Conservation (phyloP, 2,113 vertebrate species). For the Chauna torquata region DNA sequence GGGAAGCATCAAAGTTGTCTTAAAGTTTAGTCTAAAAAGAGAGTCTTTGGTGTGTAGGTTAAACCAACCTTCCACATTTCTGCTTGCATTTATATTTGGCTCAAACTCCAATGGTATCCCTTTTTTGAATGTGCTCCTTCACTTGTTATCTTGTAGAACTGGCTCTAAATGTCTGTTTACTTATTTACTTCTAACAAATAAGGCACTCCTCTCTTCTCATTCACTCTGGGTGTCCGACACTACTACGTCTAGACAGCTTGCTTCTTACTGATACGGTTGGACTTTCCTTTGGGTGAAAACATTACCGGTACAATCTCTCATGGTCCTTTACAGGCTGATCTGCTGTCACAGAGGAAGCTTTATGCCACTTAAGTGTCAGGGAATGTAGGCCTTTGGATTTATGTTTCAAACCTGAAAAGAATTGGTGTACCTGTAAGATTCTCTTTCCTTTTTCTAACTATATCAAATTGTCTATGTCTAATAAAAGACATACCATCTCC, state of each 20-base stretch:
- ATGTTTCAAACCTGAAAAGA: neutral
- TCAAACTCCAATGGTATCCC: neutral
- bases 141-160: neutral
- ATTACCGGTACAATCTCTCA: neutral
- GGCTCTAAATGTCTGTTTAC: neutral
- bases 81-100: neutral
- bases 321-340: neutral
- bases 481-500: neutral
- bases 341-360: neutral
- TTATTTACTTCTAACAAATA: neutral
- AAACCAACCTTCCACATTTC: neutral
- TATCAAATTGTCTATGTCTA: neutral
- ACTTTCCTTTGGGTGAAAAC: neutral
- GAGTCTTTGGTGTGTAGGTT: neutral
- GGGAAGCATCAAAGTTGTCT: neutral
- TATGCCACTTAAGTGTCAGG: neutral
- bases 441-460: neutral
- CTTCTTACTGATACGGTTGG: rapidly evolving
- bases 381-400: neutral
- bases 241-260: neutral
- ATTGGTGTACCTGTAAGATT: neutral
- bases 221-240: neutral
- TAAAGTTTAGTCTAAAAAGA: neutral
- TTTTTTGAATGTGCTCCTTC: neutral
- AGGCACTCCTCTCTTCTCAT: neutral